A percentile compares a stretch with the other conserved stretches of the same genome.
Conservation (phyloP, 2,888 invertebrate species). For the Catonia carolina region DNA sequence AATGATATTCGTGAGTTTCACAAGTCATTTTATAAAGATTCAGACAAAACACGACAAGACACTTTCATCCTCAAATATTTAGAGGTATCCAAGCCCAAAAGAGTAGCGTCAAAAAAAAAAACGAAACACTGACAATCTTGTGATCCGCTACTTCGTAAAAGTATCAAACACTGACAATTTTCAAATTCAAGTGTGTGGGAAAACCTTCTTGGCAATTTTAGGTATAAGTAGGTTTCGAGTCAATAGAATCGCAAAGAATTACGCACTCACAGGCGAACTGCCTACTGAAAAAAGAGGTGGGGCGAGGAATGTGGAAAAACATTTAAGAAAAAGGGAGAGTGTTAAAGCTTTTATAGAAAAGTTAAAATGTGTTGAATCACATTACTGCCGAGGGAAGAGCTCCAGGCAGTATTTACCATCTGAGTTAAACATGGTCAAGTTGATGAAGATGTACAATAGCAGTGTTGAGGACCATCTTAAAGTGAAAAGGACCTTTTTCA, state of each 20-base stretch:
- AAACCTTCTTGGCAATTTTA: slow-evolving; percentile 15
- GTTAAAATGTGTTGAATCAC: slow-evolving; percentile 13
- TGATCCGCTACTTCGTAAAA: slow-evolving; percentile 14
- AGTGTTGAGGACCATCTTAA: slow-evolving; percentile 7
- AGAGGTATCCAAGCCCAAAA: slow-evolving; percentile 6
- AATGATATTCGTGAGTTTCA: slow-evolving; percentile 15
- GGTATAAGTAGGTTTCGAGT: slow-evolving; percentile 11
- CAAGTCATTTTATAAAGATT: slow-evolving; percentile 12
- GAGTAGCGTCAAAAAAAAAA: slow-evolving; percentile 5
- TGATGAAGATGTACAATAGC: slow-evolving; percentile 11
- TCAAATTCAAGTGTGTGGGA: slow-evolving; percentile 20
- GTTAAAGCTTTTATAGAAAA: slow-evolving; percentile 20
- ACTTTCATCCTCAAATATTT: slow-evolving; percentile 16
- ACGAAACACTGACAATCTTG: slow-evolving; percentile 1
- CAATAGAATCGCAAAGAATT: slow-evolving; percentile 14
- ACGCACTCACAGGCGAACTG: slow-evolving; percentile 8
- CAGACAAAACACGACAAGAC: slow-evolving; percentile 12
- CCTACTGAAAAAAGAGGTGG: slow-evolving; percentile 17
- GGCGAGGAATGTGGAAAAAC: slow-evolving; percentile 6
- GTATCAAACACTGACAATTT: slow-evolving; percentile 12
- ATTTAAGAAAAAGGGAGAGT: slow-evolving; percentile 14
- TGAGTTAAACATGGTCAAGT: slow-evolving; percentile 15
- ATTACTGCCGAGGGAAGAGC: slow-evolving; percentile 15
- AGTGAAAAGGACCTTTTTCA: slow-evolving; percentile 18
- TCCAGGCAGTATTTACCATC: slow-evolving; percentile 16